Percentiles rank a stretch among this genome's conserved stretches.
Conservation (phyloP, 1,140 invertebrate species). For the Tigriopus japonicus region DNA sequence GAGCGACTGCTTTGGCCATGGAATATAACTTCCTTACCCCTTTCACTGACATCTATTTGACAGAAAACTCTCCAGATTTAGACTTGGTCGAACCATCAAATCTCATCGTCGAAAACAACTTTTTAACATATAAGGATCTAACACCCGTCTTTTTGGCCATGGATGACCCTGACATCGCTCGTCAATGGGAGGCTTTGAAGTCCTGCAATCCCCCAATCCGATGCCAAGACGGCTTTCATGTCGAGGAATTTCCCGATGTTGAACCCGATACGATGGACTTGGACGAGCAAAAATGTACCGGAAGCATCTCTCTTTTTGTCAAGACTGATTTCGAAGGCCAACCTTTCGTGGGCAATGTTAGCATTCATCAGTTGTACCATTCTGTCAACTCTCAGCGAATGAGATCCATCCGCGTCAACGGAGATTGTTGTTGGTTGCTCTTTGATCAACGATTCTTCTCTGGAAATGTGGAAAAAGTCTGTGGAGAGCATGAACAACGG, state of each 20-base stretch:
- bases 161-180: background rate
- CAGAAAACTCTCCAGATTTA: background rate
- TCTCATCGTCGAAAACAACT: background rate
- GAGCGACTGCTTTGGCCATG: background rate
- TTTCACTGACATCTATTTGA: background rate
- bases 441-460: slow-evolving; percentile 4
- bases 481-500: background rate
- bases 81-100: no score
- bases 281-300: background rate
- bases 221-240: background rate
- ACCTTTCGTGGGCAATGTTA: background rate
- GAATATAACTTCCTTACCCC: background rate
- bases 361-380: slow-evolving; percentile 2
- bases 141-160: background rate
- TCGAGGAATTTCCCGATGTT: background rate
- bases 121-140: slow-evolving; percentile 7
- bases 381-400: background rate
- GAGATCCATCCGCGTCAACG: background rate
- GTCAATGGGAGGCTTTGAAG: background rate
- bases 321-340: slow-evolving; percentile 1
- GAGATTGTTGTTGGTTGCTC: slow-evolving; percentile 7
- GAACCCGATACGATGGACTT: background rate
- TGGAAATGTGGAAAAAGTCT: slow-evolving; percentile 12
- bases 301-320: slow-evolving; percentile 1
- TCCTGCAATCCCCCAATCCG: background rate